Conservation (phyloP, 2,113 vertebrate species). For the Terrapene triunguis region DNA sequence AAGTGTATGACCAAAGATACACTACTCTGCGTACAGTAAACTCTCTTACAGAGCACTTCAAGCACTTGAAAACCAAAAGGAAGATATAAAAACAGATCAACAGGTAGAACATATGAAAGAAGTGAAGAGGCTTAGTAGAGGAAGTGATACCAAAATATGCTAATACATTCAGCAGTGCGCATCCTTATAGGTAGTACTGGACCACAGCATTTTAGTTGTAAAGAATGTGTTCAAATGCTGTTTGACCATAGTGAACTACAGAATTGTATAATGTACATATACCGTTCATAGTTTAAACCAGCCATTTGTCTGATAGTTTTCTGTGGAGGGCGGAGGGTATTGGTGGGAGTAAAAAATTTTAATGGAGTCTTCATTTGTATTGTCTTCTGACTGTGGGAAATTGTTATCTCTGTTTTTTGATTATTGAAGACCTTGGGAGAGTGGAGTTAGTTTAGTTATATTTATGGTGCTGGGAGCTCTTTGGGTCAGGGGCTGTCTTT, state of each 20-base stretch:
- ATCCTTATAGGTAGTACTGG: background rate
- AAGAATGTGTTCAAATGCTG: background rate
- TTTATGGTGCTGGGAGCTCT: background rate
- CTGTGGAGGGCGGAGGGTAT: background rate
- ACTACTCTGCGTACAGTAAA: background rate
- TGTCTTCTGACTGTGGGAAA: background rate
- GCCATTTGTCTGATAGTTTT: background rate
- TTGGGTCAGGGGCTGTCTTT: background rate
- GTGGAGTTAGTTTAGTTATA: background rate
- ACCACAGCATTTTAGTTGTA: background rate
- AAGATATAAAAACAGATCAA: background rate
- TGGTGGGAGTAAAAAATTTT: background rate
- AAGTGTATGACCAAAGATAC: background rate
- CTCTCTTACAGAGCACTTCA: background rate
- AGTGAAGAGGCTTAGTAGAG: background rate
- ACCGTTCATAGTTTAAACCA: background rate
- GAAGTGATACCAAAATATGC: background rate
- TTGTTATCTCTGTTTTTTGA: background rate
- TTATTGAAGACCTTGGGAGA: background rate
- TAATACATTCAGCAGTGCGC: background rate
- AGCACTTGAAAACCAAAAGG: background rate
- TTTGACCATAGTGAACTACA: background rate
- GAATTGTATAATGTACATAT: background rate
- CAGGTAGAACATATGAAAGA: background rate
- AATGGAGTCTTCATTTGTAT: background rate